These are phyloP conservation scores for Zophobas morio DNA, from an alignment of 1,140 invertebrate genomes.

Conservation along the genomic window DNA sequence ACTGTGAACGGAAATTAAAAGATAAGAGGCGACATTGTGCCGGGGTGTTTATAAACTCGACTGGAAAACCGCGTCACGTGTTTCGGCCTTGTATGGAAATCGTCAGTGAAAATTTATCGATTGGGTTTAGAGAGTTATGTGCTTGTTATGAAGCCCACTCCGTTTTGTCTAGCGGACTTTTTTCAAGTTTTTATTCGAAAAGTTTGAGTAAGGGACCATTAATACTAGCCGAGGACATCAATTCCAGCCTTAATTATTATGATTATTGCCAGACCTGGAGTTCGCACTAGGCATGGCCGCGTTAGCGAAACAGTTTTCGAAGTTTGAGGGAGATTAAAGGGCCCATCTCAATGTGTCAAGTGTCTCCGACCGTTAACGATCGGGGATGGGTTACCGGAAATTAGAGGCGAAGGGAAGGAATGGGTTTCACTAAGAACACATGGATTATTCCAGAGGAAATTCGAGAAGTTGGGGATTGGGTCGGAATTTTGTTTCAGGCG, in stretches of 20 bases:
- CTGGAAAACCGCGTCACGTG: not conserved
- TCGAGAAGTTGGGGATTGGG: no score
- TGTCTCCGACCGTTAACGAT: not conserved
- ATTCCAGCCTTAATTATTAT: constrained; percentile 22
- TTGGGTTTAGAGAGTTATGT: constrained; percentile 10
- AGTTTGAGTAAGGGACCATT: constrained; percentile 8
- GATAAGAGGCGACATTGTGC: constrained; percentile 17
- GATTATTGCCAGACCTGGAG: constrained; percentile 10
- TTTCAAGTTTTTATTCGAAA: constrained; percentile 21
- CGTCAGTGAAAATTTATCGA: constrained; percentile 14
- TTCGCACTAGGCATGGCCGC: constrained; percentile 3
- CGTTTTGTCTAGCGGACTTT: not conserved
- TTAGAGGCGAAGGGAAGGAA: not conserved
- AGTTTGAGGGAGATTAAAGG: constrained; percentile 31
- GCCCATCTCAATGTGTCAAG: constrained; percentile 32
- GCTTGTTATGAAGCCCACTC: constrained; percentile 24
- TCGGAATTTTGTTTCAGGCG: no score
- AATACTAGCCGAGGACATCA: constrained; percentile 4
- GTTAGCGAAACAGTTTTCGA: constrained; percentile 12
- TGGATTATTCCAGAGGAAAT: no score
- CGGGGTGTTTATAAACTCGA: not conserved
- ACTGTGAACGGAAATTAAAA: constrained; percentile 33
- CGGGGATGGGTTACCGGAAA: not conserved
- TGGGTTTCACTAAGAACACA: no score
- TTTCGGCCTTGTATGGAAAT: constrained; percentile 14